Conservation (phyloP, 2,888 invertebrate species). For the Leptopterna dolabrata region DNA sequence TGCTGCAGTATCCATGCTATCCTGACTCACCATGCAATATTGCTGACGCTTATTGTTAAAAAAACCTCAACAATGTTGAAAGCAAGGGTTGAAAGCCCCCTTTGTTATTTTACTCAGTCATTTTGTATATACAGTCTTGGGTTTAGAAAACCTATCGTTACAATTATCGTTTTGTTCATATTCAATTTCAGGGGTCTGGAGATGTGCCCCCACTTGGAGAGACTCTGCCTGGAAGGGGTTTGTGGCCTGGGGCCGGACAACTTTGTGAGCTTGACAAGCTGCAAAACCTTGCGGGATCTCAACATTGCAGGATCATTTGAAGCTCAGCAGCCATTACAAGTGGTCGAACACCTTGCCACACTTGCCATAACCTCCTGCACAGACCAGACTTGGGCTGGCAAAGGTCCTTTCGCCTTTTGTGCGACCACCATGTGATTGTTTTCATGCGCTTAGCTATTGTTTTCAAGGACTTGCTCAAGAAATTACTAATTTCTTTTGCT, state of each 20-base stretch:
- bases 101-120: no score
- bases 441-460: neutral
- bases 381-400: slow-evolving; percentile 22
- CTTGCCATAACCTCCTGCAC: slow-evolving; percentile 42
- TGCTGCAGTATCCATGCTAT: no score
- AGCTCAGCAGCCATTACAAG: neutral
- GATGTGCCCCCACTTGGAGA: slow-evolving; percentile 40
- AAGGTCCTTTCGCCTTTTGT: slow-evolving; percentile 36
- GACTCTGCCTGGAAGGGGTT: slow-evolving; percentile 37
- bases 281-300: neutral
- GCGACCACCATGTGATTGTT: neutral
- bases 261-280: neutral
- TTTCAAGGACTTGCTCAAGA: no score
- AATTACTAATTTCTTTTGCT: no score
- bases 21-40: no score
- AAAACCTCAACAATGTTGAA: no score
- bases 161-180: no score
- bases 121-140: no score
- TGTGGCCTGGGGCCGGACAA: neutral
- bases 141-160: no score
- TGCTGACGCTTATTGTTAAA: no score
- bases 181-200: slow-evolving; percentile 25
- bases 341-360: slow-evolving; percentile 32
- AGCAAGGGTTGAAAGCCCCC: no score
- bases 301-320: slow-evolving; percentile 31